Evolutionary conservation across 1,140 invertebrate genomes (phyloP).

Genomic region (Luehdorfia chinensis): DNA sequence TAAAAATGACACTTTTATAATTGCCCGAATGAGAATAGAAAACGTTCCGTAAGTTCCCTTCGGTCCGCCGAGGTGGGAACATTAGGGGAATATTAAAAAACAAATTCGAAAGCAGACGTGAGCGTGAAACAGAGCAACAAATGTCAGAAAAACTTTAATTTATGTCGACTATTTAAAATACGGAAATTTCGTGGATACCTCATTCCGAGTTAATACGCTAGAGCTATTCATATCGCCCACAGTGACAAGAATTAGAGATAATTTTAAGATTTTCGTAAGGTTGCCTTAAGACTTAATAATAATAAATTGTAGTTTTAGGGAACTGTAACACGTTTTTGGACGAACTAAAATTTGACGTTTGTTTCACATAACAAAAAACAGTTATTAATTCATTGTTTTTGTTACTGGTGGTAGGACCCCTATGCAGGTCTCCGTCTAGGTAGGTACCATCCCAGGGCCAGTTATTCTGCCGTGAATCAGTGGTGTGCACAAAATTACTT

Average conservation of each 20-base stretch:
- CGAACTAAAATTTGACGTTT: too few relatives aligned
- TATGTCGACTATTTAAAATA: constrained; percentile 47
- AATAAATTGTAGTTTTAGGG: constrained; percentile 10
- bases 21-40: constrained; percentile 42
- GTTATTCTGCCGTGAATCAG: too few relatives aligned
- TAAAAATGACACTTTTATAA: constrained; percentile 63
- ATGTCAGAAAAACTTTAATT: constrained; percentile 52
- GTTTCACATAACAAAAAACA: too few relatives aligned
- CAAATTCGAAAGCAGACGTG: constrained; percentile 26
- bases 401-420: too few relatives aligned
- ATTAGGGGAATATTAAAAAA: constrained; percentile 26
- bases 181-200: constrained; percentile 41
- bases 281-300: background rate
- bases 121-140: constrained; percentile 34
- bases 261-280: constrained; percentile 8
- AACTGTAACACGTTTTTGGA: background rate
- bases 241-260: constrained; percentile 19
- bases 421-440: too few relatives aligned
- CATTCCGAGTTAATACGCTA: constrained; percentile 29
- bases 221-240: constrained; percentile 41
- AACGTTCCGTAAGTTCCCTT: constrained; percentile 8
- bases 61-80: constrained; percentile 22
- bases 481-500: too few relatives aligned
- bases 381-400: background rate
- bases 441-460: too few relatives aligned